Evolutionary conservation across 35 echinoderm and acorn worm species (phyloP), one percentile per base, ranked within the genome.

Genomic region (Ophiothrix spiculata): DNA sequence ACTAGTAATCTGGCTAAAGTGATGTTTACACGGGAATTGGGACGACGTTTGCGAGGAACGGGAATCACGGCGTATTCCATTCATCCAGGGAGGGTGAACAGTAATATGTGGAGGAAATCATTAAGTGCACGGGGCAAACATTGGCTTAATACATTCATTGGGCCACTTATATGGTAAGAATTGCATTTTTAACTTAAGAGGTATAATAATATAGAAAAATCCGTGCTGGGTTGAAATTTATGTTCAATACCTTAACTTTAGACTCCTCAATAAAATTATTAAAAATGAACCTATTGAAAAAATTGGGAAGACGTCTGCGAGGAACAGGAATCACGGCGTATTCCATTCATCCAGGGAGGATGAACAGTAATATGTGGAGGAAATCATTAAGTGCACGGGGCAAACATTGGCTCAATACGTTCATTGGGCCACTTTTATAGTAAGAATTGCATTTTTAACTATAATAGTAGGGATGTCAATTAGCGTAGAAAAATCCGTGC

Each of bases 1-100:
- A 73, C 54, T 15, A 91, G 88, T 33, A 94, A 94, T 73, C 88
- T 94, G 76, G 87, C 92, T 40, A 94, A 94, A 64, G 79, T 94
- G 36, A 40, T 90, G 33, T 94, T 94, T 69, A 90, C 85, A 36
- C 49, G 82, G 32, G 92, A 94, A 46, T 60, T 94, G 78, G 83
- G 77, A 42, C 54, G 88, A 46, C 77, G 92, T 45, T 46, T 94
- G 25, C 63, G 86, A 64, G 92, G 88, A 23, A 85, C 83, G 39
- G 84, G 84, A 17, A 83, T 94, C 0, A 94, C 92, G 16, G 84
- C 49, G 0, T 91, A 85, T 74, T 83, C 77, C n/a, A 40, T 94
- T 17, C 56, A 73, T 73, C 92, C 92, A 37, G 92, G 92, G 56
- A 76, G 75, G 31, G 76, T 87, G 19, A 78, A 87, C 28, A 75